Evolutionary conservation across 2,797 vertebrate genomes (phyloP).

Genomic region (Anniella stebbinsi): DNA sequence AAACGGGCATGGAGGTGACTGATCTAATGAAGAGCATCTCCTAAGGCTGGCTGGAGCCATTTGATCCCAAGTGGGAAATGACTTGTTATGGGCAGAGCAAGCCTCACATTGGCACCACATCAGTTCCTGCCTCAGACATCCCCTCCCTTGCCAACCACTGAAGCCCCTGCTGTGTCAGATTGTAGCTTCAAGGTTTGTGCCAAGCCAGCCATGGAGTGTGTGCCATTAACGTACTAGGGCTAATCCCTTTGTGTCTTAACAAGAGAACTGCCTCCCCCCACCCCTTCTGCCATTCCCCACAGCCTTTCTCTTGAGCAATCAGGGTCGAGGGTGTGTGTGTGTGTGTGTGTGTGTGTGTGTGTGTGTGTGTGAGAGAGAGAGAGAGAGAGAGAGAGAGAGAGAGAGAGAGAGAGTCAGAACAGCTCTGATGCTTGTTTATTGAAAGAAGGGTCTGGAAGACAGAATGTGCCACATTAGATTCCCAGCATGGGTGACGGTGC

Average conservation of each 20-base stretch:
- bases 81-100: background rate
- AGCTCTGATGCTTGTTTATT: slow-evolving; percentile 7
- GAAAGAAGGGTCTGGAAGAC: background rate
- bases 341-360: background rate
- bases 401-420: background rate
- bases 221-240: slow-evolving; percentile 13
- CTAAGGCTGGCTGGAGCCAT: background rate
- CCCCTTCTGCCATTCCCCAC: background rate
- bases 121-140: slow-evolving; percentile 28
- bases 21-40: background rate
- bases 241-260: slow-evolving; percentile 31
- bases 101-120: slow-evolving; percentile 3
- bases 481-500: background rate
- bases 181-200: slow-evolving; percentile 17
- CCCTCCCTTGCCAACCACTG: slow-evolving; percentile 21
- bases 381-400: background rate
- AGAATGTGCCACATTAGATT: background rate
- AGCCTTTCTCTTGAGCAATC: slow-evolving; percentile 25
- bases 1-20: background rate
- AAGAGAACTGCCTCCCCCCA: background rate
- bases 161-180: slow-evolving; percentile 34
- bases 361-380: background rate
- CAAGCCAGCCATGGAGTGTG: slow-evolving; percentile 22
- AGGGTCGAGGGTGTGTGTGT: background rate
- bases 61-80: background rate